Conservation (phyloP, 2,888 invertebrate species). For the Pristionchus entomophagus region DNA sequence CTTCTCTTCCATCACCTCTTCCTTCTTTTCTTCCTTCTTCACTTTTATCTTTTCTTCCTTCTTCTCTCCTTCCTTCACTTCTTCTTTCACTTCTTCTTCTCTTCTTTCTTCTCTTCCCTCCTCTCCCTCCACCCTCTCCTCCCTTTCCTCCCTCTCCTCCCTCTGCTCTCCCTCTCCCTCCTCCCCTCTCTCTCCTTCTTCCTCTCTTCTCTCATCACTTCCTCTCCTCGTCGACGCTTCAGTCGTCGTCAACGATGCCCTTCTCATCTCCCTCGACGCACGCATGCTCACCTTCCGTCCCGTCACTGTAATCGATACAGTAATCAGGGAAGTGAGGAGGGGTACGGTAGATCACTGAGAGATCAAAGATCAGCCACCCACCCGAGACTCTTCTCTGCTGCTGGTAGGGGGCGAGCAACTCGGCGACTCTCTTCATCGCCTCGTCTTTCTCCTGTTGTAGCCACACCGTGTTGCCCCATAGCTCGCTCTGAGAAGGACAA, state of each 20-base stretch:
- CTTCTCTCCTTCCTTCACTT: background rate
- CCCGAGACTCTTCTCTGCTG: constrained; percentile 19
- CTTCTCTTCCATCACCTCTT: background rate
- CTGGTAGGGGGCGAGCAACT: constrained; percentile 40
- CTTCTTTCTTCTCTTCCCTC: background rate
- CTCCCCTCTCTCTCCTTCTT: background rate
- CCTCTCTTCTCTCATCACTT: background rate
- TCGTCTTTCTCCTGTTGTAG: background rate
- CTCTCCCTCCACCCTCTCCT: background rate
- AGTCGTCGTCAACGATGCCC: background rate
- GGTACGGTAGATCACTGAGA: background rate
- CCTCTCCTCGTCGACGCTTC: background rate
- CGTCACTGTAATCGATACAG: background rate
- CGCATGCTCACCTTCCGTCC: background rate
- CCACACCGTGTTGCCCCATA: constrained; percentile 23
- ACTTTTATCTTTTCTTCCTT: background rate
- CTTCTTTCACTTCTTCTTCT: background rate
- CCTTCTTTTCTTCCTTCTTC: background rate
- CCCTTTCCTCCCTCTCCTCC: background rate
- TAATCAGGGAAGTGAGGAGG: background rate
- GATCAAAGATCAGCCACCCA: background rate
- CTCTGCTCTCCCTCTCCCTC: background rate
- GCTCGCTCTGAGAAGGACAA: background rate
- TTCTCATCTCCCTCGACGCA: background rate
- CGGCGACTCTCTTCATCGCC: constrained; percentile 12